Base-by-base conservation (phyloP, 2,797 vertebrate species). In the Antennarius maculatus region DNA sequence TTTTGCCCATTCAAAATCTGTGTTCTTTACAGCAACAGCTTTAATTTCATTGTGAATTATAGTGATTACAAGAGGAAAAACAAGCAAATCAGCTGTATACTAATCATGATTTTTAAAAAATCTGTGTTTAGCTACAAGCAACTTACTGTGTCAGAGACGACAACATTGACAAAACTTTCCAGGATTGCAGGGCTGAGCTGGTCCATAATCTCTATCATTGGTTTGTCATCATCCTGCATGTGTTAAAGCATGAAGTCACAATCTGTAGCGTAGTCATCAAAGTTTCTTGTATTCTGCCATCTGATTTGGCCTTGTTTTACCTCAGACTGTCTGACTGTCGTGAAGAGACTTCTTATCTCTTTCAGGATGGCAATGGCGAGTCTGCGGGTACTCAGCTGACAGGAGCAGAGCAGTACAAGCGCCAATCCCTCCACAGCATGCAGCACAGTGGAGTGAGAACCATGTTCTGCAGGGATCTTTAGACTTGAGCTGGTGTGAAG, bases 151-250 rank as follows among this genome's bases (percentile, higher is more conserved):
- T 99, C 97, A 1, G 96, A 98, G 74, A 95, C 95, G 3, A 95
- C 95, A 31, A 98, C 95, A 10, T 96, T 95, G 88, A 96, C 94
- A 73, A 98, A 97, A 86, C 96, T 98, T 64, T 98, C 96, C 66
- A 98, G 91, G 84, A 99, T 96, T 54, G 93, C 91, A 61, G 96
- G 95, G 88, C 97, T 97, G 71, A 99, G 86, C 16, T 98, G 97
- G 90, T 99, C 97, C 97, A 99, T 96, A 57, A 98, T 93, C 85
- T 98, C 97, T 65, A 99, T 97, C 96, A 99, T 96, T 8, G 97
- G 95, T 81, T 95, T 97, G 85, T 99, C 97, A 37, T 99, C 97
- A 63, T 98, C 97, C 97, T 99, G 79, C 52, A 72, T 45, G 46
- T 11, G 18, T 51, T 10, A 70, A 63, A 77, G 27, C 17, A 64